Base-by-base conservation (phyloP, 2,797 vertebrate species). In the Manis crassicaudata region DNA sequence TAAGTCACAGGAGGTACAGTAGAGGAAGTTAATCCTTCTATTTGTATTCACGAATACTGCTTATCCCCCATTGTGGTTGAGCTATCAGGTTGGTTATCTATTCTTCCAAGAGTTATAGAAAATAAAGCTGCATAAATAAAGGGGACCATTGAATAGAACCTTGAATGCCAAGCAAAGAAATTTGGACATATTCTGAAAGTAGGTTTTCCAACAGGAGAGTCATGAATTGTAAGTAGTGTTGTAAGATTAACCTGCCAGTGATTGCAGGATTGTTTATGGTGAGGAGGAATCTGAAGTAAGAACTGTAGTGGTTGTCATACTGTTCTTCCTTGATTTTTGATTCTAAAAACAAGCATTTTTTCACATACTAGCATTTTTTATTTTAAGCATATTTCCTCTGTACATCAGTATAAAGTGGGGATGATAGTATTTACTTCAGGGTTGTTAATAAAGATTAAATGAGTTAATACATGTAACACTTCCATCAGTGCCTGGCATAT, bases 361-460 rank as follows among this genome's bases (percentile, higher is more conserved):
- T 88, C 37, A 83, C 21, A 56, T 80, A 60, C n/a, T 88, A 68
- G 29, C 40, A 77, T 62, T 73, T 88, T 92, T 87, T 3, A 68
- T 70, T 43, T 68, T 84, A 14, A 88, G 18, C 9, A 63, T 82
- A 8, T 83, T 87, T 72, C 50, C 46, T 95, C 27, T 94, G 20
- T 85, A 32, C 70, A 43, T 96, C 52, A 84, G 10, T 92, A 50
- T 95, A 77, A 94, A 95, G 82, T 43, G 29, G n/a, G 70, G 18
- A 13, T 63, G 75, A 82, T 63, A 73, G 20, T 92, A 54, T 50
- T 90, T 93, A 82, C 21, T 7, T 81, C 8, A 83, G 46, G 27
- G 12, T 72, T 88, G 40, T 94, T 97, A 80, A 67, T 46, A 37
- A 89, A 54, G 20, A 94, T 91, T 95, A 96, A 94, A 43, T 93